These are phyloP conservation scores for Erannis defoliaria DNA, from an alignment of 2,888 invertebrate species.

Conservation along the genomic window DNA sequence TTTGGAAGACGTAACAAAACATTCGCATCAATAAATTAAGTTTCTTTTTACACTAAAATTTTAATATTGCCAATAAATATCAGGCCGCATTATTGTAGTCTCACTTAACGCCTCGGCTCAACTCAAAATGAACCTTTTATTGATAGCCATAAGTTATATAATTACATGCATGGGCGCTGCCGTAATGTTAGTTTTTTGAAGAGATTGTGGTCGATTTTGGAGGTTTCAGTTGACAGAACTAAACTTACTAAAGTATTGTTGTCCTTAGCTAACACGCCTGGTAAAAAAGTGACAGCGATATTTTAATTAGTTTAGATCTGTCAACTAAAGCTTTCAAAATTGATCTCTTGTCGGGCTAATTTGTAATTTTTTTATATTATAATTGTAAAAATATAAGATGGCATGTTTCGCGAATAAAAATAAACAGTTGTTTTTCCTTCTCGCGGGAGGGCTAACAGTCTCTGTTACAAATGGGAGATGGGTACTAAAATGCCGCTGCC, in stretches of 20 bases:
- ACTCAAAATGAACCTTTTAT: background rate
- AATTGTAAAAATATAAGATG: background rate
- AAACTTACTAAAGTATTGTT: too few relatives aligned
- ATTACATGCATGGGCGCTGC: background rate
- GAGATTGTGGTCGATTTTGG: background rate
- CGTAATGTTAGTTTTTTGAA: too few relatives aligned
- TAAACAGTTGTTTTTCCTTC: slow-evolving; percentile 41
- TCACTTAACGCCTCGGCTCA: background rate
- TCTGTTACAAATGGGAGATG: slow-evolving; percentile 51
- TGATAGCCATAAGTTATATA: background rate
- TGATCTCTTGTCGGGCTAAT: too few relatives aligned
- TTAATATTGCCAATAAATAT: slow-evolving; percentile 32
- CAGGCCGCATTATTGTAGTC: slow-evolving; percentile 19
- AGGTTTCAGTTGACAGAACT: too few relatives aligned
- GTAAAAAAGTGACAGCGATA: too few relatives aligned
- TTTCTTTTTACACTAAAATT: slow-evolving; percentile 50
- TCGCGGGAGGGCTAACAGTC: slow-evolving; percentile 68
- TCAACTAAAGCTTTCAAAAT: too few relatives aligned
- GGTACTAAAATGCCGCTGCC: slow-evolving; percentile 61
- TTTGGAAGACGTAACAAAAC: slow-evolving; percentile 69
- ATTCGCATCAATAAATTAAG: slow-evolving; percentile 54
- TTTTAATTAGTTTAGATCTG: too few relatives aligned
- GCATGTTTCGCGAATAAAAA: background rate
- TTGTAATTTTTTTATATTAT: too few relatives aligned
- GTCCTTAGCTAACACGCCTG: too few relatives aligned